These are phyloP conservation scores for Coenonympha glycerion DNA, from an alignment of 2,888 invertebrate species.

Conservation along the genomic window DNA sequence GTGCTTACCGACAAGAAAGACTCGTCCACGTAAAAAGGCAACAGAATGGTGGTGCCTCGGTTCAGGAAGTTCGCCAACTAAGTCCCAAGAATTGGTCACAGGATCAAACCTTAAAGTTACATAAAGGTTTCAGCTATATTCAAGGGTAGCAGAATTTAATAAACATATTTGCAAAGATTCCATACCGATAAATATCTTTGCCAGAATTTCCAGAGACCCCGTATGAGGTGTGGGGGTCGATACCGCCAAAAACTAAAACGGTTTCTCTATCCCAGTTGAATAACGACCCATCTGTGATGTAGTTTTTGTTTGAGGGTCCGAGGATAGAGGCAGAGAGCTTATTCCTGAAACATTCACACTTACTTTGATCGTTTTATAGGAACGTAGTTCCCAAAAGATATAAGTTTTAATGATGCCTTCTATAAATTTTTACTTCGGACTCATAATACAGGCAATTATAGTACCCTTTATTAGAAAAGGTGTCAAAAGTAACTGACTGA, in stretches of 20 bases:
- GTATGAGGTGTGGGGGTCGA: constrained; percentile 78
- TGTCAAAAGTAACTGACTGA: no score
- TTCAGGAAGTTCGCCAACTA: constrained; percentile 80
- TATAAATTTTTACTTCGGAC: no score
- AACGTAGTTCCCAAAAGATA: not conserved
- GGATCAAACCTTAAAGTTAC: constrained; percentile 76
- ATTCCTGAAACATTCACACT: constrained; percentile 60
- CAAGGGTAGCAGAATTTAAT: not conserved
- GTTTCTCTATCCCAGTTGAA: constrained; percentile 77
- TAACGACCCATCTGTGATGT: constrained; percentile 67
- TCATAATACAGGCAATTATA: no score
- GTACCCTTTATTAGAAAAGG: no score
- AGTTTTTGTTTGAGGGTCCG: constrained; percentile 67
- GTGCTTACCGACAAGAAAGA: constrained; percentile 79
- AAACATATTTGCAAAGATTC: constrained; percentile 23
- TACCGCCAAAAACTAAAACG: constrained; percentile 81
- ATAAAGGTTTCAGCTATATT: not conserved
- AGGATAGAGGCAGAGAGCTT: constrained; percentile 62
- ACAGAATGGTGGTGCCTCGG: constrained; percentile 82
- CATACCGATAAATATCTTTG: constrained; percentile 75
- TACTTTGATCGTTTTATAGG: not conserved
- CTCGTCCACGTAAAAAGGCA: constrained; percentile 77
- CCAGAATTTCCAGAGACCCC: constrained; percentile 76
- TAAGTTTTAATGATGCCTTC: no score
- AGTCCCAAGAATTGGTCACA: constrained; percentile 79